These are phyloP conservation scores for Colinus virginianus DNA, from an alignment of 2,113 vertebrate genomes.

Conservation along the genomic window DNA sequence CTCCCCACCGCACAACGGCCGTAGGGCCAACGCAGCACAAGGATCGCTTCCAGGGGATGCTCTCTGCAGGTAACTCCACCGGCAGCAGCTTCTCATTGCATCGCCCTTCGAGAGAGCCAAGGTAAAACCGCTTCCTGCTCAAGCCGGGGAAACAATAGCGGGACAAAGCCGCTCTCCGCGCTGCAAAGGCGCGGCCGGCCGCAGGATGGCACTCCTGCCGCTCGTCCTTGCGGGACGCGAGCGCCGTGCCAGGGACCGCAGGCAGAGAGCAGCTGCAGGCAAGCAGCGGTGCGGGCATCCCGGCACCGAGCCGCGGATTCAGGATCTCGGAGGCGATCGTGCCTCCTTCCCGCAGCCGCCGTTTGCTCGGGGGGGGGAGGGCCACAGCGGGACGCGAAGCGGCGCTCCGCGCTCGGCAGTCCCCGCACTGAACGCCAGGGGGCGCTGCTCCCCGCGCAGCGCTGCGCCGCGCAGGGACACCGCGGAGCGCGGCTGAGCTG, in stretches of 20 bases:
- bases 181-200: background rate
- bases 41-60: background rate
- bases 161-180: background rate
- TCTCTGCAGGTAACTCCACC: background rate
- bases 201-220: conserved; percentile 1
- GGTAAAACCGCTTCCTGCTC: background rate
- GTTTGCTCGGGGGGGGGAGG: background rate
- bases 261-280: background rate
- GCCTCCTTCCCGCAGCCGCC: accelerated
- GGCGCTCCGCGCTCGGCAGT: accelerated
- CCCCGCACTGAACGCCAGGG: background rate
- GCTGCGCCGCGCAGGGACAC: too few species aligned
- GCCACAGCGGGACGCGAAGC: accelerated
- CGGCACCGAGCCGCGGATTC: background rate
- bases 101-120: background rate
- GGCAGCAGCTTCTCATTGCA: background rate
- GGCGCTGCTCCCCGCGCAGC: background rate
- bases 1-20: accelerated
- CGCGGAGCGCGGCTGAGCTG: background rate
- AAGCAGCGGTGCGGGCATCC: accelerated
- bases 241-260: background rate
- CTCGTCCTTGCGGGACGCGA: accelerated
- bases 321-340: accelerated
- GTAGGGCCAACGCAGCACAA: accelerated
- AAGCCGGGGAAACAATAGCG: background rate